These are phyloP conservation scores for Apamea epomidion DNA, from an alignment of 2,888 invertebrate species.

Conservation along the genomic window DNA sequence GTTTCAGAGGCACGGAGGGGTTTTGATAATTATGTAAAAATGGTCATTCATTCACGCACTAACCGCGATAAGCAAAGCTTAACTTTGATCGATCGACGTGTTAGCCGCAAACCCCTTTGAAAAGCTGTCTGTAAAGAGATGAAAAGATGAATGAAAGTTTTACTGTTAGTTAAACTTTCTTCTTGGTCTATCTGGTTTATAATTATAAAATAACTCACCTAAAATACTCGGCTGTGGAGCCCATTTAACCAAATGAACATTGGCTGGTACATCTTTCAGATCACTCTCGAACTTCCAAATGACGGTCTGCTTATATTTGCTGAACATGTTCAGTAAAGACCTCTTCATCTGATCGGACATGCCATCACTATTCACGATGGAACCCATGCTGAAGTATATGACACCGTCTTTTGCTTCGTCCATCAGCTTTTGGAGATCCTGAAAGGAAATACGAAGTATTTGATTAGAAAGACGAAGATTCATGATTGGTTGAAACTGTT, in stretches of 20 bases:
- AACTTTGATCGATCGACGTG: too few species aligned
- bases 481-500: neutral
- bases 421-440: slow-evolving; percentile 81
- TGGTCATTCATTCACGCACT: too few species aligned
- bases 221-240: slow-evolving; percentile 81
- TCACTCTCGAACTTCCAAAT: slow-evolving; percentile 84
- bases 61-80: too few species aligned
- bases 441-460: slow-evolving; percentile 14
- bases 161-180: neutral
- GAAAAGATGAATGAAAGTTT: too few species aligned
- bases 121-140: too few species aligned
- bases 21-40: too few species aligned
- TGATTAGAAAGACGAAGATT: neutral
- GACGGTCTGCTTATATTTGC: slow-evolving; percentile 77
- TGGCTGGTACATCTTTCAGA: slow-evolving; percentile 73
- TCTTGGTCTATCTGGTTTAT: neutral
- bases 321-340: slow-evolving; percentile 76
- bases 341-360: slow-evolving; percentile 75
- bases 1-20: too few species aligned
- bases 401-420: slow-evolving; percentile 76
- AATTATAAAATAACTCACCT: slow-evolving; percentile 61
- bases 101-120: too few species aligned
- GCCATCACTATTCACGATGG: slow-evolving; percentile 72
- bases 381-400: slow-evolving; percentile 81
- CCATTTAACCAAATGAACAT: slow-evolving; percentile 81